Evolutionary conservation across 1,140 invertebrate species (phyloP).

Genomic region (Tetragonula clypearis): DNA sequence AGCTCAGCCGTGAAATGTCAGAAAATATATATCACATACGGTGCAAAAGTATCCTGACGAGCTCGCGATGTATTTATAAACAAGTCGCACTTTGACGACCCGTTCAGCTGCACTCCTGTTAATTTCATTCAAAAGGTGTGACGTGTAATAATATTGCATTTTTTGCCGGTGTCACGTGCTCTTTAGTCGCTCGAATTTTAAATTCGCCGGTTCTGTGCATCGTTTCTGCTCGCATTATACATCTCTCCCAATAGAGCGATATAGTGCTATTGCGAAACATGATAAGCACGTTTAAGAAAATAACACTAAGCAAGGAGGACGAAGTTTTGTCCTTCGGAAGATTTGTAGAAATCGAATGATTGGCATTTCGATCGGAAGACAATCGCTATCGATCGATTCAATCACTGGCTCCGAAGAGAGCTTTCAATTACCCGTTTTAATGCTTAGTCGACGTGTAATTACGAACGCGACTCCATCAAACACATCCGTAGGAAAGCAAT

Average conservation of each 20-base stretch:
- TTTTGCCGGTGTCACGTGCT: neutral
- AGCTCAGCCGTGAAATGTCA: conserved; percentile 3
- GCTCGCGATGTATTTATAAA: neutral
- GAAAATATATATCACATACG: neutral
- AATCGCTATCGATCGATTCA: conserved; percentile 9
- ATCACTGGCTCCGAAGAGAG: neutral
- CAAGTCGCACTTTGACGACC: neutral
- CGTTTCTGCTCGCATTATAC: neutral
- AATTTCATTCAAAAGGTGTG: neutral
- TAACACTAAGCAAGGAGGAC: neutral
- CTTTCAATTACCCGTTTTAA: conserved; percentile 23
- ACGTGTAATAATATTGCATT: neutral
- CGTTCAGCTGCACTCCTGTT: neutral
- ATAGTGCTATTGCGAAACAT: neutral
- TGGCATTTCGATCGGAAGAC: neutral
- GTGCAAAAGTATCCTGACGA: neutral
- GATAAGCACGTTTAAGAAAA: neutral
- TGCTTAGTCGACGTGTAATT: conserved; percentile 52
- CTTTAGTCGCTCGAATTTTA: neutral
- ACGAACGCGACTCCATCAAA: conserved; percentile 42
- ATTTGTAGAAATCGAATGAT: neutral
- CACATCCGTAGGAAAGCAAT: conserved; percentile 53
- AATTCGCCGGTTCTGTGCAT: neutral
- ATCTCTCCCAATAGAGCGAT: neutral
- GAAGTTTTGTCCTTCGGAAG: neutral